These are phyloP conservation scores for Leptatherina wallacei DNA, from an alignment of 2,797 vertebrate genomes.

Conservation along the genomic window DNA sequence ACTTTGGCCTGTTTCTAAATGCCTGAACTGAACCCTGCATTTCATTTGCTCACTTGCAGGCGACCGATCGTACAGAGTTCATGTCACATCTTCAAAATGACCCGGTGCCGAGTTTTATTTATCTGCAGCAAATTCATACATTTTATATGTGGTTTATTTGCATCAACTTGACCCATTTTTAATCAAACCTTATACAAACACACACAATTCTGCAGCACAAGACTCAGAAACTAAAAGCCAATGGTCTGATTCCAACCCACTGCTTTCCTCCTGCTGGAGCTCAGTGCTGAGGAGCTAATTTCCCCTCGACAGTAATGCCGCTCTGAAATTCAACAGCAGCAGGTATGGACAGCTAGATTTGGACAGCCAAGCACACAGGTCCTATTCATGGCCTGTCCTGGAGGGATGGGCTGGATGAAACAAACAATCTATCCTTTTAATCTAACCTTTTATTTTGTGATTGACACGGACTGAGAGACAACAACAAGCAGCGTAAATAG, in stretches of 20 bases:
- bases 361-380: conserved; percentile 12
- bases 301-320: conserved; percentile 21
- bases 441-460: conserved; percentile 63
- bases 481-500: conserved; percentile 42
- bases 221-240: conserved; percentile 30
- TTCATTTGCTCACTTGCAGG: conserved; percentile 14
- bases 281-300: background rate
- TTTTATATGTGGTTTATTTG: conserved; percentile 1
- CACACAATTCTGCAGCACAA: conserved; percentile 5
- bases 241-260: background rate
- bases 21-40: conserved; percentile 4
- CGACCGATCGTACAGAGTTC: conserved; percentile 14
- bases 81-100: background rate
- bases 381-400: conserved; percentile 38
- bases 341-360: conserved; percentile 19
- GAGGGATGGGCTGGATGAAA: conserved; percentile 15
- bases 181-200: background rate
- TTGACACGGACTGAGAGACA: conserved; percentile 60
- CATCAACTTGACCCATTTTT: conserved; percentile 13
- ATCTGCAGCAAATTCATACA: background rate
- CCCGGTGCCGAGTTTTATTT: background rate
- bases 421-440: conserved; percentile 51
- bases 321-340: conserved; percentile 32
- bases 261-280: background rate
- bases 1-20: conserved; percentile 8